A percentile compares a stretch with the other conserved stretches of the same genome.
Evolutionary conservation across 2,113 vertebrate genomes (phyloP).

Genomic region (Ictalurus furcatus): DNA sequence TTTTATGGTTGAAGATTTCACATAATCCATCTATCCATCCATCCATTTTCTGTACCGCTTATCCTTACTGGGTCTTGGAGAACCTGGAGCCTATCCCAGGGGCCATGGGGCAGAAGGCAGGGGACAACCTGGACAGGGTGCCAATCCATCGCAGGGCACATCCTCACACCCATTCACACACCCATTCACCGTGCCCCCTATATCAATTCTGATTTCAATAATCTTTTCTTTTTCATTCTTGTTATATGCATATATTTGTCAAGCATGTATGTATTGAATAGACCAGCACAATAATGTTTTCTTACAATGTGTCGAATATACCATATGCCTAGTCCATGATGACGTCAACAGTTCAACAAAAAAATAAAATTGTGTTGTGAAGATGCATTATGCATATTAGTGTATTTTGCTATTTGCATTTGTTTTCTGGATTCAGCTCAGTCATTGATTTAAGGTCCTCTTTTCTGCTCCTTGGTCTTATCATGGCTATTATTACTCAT

Average conservation of each 20-base stretch:
- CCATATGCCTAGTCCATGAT: not conserved
- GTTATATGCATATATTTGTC: not conserved
- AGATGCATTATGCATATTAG: not conserved
- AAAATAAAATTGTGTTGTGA: too few species aligned
- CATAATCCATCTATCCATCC: not conserved
- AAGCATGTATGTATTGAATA: not conserved
- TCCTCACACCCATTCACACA: too few species aligned
- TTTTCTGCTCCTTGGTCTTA: not conserved
- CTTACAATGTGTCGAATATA: not conserved
- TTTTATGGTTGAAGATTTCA: not conserved
- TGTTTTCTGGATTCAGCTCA: conserved; percentile 16
- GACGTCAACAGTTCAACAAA: not conserved
- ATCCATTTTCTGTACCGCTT: too few species aligned
- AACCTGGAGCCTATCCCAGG: too few species aligned
- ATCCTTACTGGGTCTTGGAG: too few species aligned
- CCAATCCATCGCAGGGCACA: too few species aligned
- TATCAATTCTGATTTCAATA: not conserved
- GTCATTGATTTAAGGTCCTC: conserved; percentile 9
- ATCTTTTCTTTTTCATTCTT: not conserved
- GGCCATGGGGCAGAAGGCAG: too few species aligned
- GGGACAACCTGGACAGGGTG: too few species aligned
- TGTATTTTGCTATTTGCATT: not conserved
- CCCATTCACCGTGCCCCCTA: too few species aligned
- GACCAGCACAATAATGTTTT: not conserved
- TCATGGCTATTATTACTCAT: not conserved